Evolutionary conservation across 2,888 invertebrate genomes (phyloP).

Genomic region (Yponomeuta evonymella): DNA sequence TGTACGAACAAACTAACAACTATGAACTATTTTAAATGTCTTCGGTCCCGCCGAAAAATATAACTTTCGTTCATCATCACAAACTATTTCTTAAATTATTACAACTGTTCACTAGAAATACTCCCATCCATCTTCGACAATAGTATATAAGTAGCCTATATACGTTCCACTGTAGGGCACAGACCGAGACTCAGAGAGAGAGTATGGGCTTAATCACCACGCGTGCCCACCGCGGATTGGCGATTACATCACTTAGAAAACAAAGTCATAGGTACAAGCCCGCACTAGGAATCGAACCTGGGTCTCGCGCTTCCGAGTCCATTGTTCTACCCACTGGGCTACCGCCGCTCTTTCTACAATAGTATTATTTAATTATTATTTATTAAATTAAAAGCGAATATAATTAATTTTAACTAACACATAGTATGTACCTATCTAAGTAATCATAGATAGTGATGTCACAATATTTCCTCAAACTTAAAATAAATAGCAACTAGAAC

Average conservation of each 20-base stretch:
- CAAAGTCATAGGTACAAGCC: too few species aligned
- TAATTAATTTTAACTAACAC: background rate
- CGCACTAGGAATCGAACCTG: too few species aligned
- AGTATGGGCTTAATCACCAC: too few species aligned
- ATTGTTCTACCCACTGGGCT: too few species aligned
- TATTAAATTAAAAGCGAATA: background rate
- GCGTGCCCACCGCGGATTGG: too few species aligned
- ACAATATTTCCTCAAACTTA: background rate
- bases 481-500: slow-evolving; percentile 34
- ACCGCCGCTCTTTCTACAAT: too few species aligned
- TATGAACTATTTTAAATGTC: background rate
- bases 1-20: too few species aligned
- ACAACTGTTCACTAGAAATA: slow-evolving; percentile 8
- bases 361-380: background rate
- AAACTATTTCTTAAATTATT: background rate
- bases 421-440: background rate
- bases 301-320: too few species aligned
- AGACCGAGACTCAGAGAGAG: too few species aligned
- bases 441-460: background rate
- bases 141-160: too few species aligned
- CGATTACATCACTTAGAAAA: too few species aligned
- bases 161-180: too few species aligned
- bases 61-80: background rate
- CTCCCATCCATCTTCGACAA: slow-evolving; percentile 10
- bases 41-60: slow-evolving; percentile 8